These are phyloP conservation scores for Tragelaphus scriptus DNA, from an alignment of 2,113 vertebrate genomes.

Conservation along the genomic window DNA sequence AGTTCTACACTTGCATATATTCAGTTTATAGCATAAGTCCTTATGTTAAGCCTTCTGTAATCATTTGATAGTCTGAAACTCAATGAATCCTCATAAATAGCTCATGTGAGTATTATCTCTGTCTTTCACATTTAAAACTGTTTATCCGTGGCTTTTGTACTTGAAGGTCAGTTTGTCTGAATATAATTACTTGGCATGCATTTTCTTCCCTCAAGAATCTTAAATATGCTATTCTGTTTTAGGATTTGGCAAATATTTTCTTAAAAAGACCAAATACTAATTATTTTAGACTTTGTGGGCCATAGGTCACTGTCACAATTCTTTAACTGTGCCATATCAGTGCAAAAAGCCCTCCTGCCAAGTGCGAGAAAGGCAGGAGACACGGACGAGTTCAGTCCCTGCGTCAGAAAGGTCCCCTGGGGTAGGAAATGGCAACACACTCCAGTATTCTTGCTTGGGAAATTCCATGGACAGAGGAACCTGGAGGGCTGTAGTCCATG, in stretches of 20 bases:
- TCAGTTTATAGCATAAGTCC: neutral
- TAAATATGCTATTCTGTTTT: neutral
- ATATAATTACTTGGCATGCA: constrained; percentile 9
- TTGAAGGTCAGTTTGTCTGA: constrained; percentile 4
- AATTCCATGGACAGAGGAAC: neutral
- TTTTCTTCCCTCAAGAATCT: neutral
- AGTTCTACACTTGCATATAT: constrained; percentile 22
- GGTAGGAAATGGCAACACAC: neutral
- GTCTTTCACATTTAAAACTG: neutral
- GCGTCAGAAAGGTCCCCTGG: neutral
- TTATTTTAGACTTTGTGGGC: constrained; percentile 24
- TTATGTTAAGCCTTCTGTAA: neutral
- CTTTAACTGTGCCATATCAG: neutral
- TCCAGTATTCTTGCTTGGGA: neutral
- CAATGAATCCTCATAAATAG: neutral
- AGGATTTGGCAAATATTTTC: neutral
- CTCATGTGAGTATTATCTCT: neutral
- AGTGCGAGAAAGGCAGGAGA: neutral
- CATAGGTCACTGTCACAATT: neutral
- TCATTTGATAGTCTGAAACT: constrained; percentile 19
- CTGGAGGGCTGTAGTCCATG: neutral
- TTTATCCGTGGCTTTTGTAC: constrained; percentile 20
- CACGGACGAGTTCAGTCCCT: neutral
- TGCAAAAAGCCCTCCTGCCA: neutral
- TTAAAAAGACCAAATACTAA: neutral